Conservation (phyloP, 2,888 invertebrate species). For the Yponomeuta plumbellus region DNA sequence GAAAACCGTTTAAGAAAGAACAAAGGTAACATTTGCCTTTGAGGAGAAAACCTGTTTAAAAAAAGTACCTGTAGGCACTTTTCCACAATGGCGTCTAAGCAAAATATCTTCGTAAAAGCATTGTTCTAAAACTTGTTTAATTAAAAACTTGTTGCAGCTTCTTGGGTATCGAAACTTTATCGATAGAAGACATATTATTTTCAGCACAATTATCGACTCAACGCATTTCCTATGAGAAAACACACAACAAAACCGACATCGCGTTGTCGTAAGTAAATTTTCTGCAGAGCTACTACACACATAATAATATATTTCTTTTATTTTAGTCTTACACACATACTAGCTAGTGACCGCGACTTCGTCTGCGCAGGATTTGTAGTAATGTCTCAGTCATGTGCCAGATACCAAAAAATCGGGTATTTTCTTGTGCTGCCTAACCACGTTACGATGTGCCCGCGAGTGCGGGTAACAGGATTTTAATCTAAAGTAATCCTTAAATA, state of each 20-base stretch:
- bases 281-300: too few relatives aligned
- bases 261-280: too few relatives aligned
- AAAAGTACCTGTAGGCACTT: background rate
- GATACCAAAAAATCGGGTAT: too few relatives aligned
- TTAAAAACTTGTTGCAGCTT: conserved; percentile 13
- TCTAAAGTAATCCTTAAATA: too few relatives aligned
- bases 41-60: background rate
- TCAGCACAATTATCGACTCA: background rate
- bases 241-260: background rate
- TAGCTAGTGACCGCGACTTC: too few relatives aligned
- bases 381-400: too few relatives aligned
- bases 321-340: too few relatives aligned
- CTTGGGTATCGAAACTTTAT: background rate
- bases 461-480: too few relatives aligned
- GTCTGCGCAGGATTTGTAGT: too few relatives aligned
- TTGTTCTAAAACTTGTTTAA: conserved; percentile 13
- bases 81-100: background rate
- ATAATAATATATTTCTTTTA: too few relatives aligned
- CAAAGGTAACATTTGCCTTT: background rate
- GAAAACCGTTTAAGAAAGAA: background rate
- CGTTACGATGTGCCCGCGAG: too few relatives aligned
- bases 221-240: background rate
- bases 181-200: background rate
- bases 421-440: too few relatives aligned
- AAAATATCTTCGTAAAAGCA: background rate